Evolutionary conservation across 2,113 vertebrate species (phyloP).

Genomic region (Sigmodon hispidus): DNA sequence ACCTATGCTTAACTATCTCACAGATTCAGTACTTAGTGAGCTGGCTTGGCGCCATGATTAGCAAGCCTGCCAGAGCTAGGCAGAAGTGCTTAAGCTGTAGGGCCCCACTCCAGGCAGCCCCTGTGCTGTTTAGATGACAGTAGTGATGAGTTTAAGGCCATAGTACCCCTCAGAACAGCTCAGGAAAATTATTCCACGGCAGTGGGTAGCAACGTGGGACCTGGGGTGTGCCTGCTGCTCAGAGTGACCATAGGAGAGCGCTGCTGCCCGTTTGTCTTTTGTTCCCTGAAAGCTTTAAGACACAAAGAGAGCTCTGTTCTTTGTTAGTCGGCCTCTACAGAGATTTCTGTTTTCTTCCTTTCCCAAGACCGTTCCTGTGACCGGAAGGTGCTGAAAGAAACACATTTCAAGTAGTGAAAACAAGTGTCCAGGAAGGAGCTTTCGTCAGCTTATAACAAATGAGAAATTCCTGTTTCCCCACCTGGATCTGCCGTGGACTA

Average conservation of each 20-base stretch:
- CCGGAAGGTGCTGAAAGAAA: conserved; percentile 68
- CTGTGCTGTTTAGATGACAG: background rate
- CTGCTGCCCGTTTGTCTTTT: conserved; percentile 49
- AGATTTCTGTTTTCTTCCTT: background rate
- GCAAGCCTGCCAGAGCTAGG: background rate
- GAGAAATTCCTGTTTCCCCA: background rate
- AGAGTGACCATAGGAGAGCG: background rate
- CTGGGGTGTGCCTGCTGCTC: background rate
- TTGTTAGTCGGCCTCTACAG: background rate
- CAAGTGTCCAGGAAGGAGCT: conserved; percentile 55
- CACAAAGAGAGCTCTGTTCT: conserved; percentile 64
- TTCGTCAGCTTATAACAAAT: conserved; percentile 29
- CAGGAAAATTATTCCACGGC: background rate
- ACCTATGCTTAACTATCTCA: background rate
- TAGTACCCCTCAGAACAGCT: background rate
- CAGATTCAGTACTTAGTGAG: background rate
- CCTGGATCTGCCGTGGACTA: background rate
- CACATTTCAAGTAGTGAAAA: conserved; percentile 52
- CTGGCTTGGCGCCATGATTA: background rate
- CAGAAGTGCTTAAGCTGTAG: background rate
- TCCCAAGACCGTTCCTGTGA: conserved; percentile 50
- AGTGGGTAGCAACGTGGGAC: background rate
- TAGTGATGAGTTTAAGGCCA: background rate
- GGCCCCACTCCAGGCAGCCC: background rate
- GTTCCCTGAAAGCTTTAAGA: background rate